Evolutionary conservation across 2,113 vertebrate genomes (phyloP).

Genomic region (Petrocephalus microphthalmus): DNA sequence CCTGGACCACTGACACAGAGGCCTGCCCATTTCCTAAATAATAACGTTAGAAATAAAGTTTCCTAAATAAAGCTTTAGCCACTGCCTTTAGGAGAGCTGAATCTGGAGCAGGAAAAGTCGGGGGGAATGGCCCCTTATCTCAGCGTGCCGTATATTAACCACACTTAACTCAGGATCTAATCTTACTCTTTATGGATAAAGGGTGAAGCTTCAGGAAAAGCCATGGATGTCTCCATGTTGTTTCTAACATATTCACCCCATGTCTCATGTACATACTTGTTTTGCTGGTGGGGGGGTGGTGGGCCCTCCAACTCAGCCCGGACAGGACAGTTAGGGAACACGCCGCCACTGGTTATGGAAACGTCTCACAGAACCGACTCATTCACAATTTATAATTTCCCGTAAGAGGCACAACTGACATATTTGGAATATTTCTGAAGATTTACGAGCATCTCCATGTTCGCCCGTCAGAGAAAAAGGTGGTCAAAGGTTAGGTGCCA

Average conservation of each 20-base stretch:
- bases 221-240: neutral
- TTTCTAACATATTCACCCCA: neutral
- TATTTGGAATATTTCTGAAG: neutral
- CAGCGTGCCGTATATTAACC: neutral
- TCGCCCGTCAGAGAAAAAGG: neutral
- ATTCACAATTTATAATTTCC: slow-evolving; percentile 2
- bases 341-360: slow-evolving; percentile 11
- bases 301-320: neutral
- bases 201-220: neutral
- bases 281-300: neutral
- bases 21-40: neutral
- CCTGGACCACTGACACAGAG: neutral
- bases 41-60: too few relatives aligned
- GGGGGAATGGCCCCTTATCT: neutral
- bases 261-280: slow-evolving; percentile 2
- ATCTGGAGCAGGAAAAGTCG: neutral
- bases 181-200: neutral
- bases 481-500: neutral
- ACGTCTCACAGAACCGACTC: slow-evolving; percentile 7
- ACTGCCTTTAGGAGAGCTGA: neutral
- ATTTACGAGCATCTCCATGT: slow-evolving; percentile 18
- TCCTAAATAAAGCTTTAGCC: neutral
- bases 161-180: neutral
- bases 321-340: neutral
- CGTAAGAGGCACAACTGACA: neutral